Evolutionary conservation across 2,113 vertebrate species (phyloP), one percentile per base, ranked within the genome.

Genomic region (Myanophis thanlyinensis): DNA sequence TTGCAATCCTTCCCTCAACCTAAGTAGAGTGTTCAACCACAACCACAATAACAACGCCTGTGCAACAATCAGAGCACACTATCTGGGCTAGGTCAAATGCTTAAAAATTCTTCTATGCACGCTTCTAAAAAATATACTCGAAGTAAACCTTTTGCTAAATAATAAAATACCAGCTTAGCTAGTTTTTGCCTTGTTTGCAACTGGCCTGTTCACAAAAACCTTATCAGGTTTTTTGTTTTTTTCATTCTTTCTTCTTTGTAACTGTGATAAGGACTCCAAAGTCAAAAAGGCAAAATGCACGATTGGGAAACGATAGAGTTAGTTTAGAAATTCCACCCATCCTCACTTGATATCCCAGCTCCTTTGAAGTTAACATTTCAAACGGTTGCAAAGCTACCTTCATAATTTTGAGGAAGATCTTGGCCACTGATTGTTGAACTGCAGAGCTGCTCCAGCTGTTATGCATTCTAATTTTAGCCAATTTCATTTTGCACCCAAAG

Each of bases 401-500:
- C 30, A 35, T 87, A 35, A 48, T 87, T 91, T 40, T 91, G 12
- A 56, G 22, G 53, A 25, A 59, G 53, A 35, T 18, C 49, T 46
- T 49, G 44, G n/a, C 59, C 11, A 49, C 18, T 0, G 56, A 73
- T 88, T 30, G 4, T 46, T 35, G 87, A 51, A n/a, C n/a, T n/a
- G 12, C 5, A 51, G 47, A 48, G 8, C 85, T n/a, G 18, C 85
- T 87, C 85, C 48, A 87, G 47, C n/a, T 30, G 47, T 87, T 7
- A 12, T 51, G 18, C 9, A 20, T n/a, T 51, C 85, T 51, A 30
- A 6, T 47, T 35, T 49, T 87, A 59, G 25, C 44, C 27, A 35
- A 49, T 51, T 56, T 95, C 91, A 12, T 95, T 95, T 93, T 51
- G 94, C 95, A 94, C 87, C 87, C 94, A 93, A 96, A 96, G 49